A percentile compares a stretch with the other conserved stretches of the same genome.
These are phyloP conservation scores for Lycocerus yunnanus DNA, from an alignment of 2,888 invertebrate genomes.

Conservation along the genomic window DNA sequence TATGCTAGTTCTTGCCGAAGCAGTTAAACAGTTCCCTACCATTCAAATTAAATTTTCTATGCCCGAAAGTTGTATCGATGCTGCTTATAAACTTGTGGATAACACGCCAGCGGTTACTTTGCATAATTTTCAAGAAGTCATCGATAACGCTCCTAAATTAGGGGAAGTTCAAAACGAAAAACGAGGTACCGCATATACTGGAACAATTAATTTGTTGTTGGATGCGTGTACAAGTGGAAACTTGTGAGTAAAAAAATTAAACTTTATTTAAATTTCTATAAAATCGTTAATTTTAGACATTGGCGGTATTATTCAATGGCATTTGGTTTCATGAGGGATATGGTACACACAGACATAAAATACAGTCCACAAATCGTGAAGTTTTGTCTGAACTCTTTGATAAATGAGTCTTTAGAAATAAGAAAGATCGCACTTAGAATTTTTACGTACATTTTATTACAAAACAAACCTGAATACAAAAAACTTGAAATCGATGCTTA, in stretches of 20 bases:
- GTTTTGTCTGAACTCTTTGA: constrained; percentile 66
- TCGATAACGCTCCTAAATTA: constrained; percentile 50
- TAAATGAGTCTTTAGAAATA: constrained; percentile 81
- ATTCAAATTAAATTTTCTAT: constrained; percentile 64
- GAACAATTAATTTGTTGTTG: constrained; percentile 58
- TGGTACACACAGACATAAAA: constrained; percentile 72
- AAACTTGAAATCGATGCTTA: constrained; percentile 64
- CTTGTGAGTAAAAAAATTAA: constrained; percentile 49
- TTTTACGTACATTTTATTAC: constrained; percentile 68
- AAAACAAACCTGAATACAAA: constrained; percentile 70
- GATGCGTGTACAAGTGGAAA: constrained; percentile 61
- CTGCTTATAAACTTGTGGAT: constrained; percentile 58
- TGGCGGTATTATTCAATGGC: constrained; percentile 84
- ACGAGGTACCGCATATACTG: constrained; percentile 60
- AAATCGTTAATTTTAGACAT: constrained; percentile 60
- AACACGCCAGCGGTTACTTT: constrained; percentile 52
- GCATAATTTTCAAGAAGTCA: constrained; percentile 51
- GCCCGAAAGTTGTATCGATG: constrained; percentile 58
- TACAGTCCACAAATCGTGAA: constrained; percentile 68
- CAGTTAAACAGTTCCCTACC: constrained; percentile 66
- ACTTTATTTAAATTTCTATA: constrained; percentile 2
- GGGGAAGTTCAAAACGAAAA: constrained; percentile 54
- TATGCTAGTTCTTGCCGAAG: constrained; percentile 61
- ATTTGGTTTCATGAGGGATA: constrained; percentile 70
- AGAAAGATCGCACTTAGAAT: constrained; percentile 71